Percentiles rank a stretch among this genome's conserved stretches.
phyloP scores from a whole-genome alignment of 1,140 invertebrate genomes.

The Polyergus mexicanus region DNA sequence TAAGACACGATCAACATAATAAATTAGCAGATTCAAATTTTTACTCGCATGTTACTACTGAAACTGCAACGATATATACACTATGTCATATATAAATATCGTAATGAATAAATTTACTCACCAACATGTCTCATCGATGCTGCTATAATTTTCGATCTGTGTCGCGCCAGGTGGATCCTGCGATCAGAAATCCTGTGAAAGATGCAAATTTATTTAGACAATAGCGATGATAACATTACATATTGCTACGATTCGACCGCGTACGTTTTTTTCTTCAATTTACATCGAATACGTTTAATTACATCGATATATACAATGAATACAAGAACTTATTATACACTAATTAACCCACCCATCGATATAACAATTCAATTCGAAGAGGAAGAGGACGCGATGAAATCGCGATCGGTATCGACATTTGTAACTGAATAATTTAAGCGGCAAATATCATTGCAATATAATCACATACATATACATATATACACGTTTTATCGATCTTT shows the following conservation, averaged over 20 bases:
- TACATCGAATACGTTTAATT: background rate
- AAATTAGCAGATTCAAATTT: background rate
- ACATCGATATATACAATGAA: background rate
- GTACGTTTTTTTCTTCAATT: no score
- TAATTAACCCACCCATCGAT: background rate
- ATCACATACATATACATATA: no score
- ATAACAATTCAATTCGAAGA: background rate
- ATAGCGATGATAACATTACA: background rate
- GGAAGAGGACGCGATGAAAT: no score
- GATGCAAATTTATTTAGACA: background rate
- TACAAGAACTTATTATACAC: background rate
- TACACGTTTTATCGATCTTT: background rate
- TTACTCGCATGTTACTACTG: no score
- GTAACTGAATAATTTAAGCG: background rate
- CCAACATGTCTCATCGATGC: background rate
- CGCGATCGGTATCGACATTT: no score
- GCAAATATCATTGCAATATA: background rate
- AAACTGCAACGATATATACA: background rate
- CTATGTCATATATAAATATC: no score
- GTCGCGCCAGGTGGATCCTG: background rate
- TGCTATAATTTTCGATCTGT: background rate
- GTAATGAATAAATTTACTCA: constrained; percentile 8
- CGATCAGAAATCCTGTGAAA: background rate
- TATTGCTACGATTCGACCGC: background rate
- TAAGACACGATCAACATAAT: background rate